Base-by-base conservation (phyloP, 1,140 invertebrate genomes). In the Pollicipes pollicipes region DNA sequence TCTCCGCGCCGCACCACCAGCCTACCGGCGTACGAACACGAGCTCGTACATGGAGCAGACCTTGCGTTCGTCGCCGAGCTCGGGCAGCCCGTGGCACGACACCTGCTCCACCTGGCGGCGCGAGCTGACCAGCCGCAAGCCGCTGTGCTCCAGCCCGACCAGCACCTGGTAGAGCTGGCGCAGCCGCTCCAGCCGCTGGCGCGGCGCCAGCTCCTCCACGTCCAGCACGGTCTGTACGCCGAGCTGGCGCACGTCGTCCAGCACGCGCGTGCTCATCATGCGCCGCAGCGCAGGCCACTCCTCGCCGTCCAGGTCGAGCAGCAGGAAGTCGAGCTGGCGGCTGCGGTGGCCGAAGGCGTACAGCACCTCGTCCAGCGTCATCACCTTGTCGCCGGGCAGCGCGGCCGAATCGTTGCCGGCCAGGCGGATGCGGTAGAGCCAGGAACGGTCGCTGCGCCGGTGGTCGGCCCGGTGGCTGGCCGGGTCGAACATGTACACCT, bases 401-500 rank as follows among this genome's bases (percentile, higher is more conserved):
- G 64, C 64, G 3, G 64, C 64, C 64, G 64, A 66, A n/a, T 66
- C 28, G 64, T 66, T 66, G 27, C 64, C 64, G n/a, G n/a, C 64
- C n/a, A 66, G 64, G 3, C 64, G 64, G 3, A 66, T n/a, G 64
- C 27, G 27, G 27, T 28, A 28, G 24, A 66, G 28, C 10, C 10
- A 66, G 24, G 64, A 66, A n/a, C 64, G 64, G 10, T 66, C 64
- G 17, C 28, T 24, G 27, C n/a, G 27, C 3, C 64, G 64, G 27
- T 29, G 64, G 28, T 66, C 64, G 3, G 64, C 8, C n/a, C 64
- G 64, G 3, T 1, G 1, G 27, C n/a, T 24, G 26, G 6, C 13
- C 64, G 64, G 10, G 28, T 66, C 64, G 64, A 66, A 66, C 28
- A n/a, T 66, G 64, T 66, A 66, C 64, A 66, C 64, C 64, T 66